A percentile compares a stretch with the other conserved stretches of the same genome.
Conservation (phyloP, 1,140 invertebrate species). For the Laupala kohalensis region DNA sequence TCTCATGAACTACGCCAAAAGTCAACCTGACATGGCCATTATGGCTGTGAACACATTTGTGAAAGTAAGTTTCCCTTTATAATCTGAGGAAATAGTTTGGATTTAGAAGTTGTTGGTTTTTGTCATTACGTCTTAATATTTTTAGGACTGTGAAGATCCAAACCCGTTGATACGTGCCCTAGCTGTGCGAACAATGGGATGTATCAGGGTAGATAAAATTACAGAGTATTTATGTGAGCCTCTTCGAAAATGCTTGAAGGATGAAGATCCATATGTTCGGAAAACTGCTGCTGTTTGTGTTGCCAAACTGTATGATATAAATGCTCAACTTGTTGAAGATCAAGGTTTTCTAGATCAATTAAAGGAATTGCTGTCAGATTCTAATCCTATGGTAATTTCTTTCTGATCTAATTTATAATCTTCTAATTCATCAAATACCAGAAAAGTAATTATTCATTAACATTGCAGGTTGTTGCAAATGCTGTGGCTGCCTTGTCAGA, state of each 20-base stretch:
- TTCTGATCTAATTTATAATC: no score
- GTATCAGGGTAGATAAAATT: constrained; percentile 99
- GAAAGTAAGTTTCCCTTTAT: constrained; percentile 53
- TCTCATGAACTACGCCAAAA: constrained; percentile 99
- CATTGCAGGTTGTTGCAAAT: constrained; percentile 80
- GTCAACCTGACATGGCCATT: constrained; percentile 99
- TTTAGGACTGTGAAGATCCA: constrained; percentile 97
- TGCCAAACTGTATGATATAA: constrained; percentile 98
- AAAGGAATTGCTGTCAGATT: constrained; percentile 94
- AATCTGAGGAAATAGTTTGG: neutral
- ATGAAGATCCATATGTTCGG: constrained; percentile 98
- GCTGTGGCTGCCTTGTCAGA: constrained; percentile 97
- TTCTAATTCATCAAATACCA: neutral
- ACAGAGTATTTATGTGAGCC: constrained; percentile 99
- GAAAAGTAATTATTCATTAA: neutral
- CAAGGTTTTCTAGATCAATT: constrained; percentile 97
- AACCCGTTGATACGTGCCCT: constrained; percentile 97
- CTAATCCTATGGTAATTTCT: constrained; percentile 90
- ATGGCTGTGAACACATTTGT: constrained; percentile 99
- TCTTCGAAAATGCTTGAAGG: constrained; percentile 92
- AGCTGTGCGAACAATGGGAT: constrained; percentile 99
- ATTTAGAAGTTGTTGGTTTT: neutral
- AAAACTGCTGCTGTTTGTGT: constrained; percentile 99
- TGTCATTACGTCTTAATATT: constrained; percentile 3
- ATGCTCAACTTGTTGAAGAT: constrained; percentile 91